Conservation (phyloP, 1,140 invertebrate genomes). For the Diorhabda elongata region DNA sequence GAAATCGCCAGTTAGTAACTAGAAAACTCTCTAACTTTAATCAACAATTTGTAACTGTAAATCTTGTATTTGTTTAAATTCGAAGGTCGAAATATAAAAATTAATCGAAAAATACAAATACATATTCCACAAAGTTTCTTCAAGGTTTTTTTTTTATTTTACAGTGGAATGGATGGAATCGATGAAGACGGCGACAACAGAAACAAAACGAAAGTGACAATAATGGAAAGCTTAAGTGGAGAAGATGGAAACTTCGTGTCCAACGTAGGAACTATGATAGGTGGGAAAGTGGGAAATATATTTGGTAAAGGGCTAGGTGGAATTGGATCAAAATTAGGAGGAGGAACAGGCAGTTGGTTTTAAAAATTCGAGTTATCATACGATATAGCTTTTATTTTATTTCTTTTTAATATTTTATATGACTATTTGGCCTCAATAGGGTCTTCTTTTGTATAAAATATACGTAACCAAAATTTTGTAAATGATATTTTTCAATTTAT, state of each 20-base stretch:
- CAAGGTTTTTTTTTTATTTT: constrained; percentile 10
- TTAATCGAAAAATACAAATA: no score
- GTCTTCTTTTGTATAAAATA: constrained; percentile 15
- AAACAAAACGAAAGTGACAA: constrained; percentile 60
- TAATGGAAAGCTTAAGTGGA: constrained; percentile 58
- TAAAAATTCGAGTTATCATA: constrained; percentile 21
- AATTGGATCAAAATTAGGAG: constrained; percentile 73
- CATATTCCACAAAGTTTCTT: no score
- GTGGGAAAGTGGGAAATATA: constrained; percentile 74
- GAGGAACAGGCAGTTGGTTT: constrained; percentile 39
- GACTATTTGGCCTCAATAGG: constrained; percentile 16
- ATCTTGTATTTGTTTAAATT: no score
- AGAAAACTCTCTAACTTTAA: no score
- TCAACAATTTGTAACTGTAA: no score
- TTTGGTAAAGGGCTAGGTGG: constrained; percentile 80
- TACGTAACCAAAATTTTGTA: constrained; percentile 8
- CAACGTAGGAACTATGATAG: constrained; percentile 68
- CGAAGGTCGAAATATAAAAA: no score
- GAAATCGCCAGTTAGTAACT: no score
- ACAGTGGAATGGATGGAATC: constrained; percentile 52
- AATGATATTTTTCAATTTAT: constrained; percentile 16
- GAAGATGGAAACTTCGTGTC: constrained; percentile 63
- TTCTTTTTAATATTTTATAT: constrained; percentile 18
- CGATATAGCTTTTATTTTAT: constrained; percentile 13
- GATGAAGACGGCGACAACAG: constrained; percentile 61